Conservation (phyloP, 64 coral and sea anemone species). For the Hydrozoanthus tunicans region DNA sequence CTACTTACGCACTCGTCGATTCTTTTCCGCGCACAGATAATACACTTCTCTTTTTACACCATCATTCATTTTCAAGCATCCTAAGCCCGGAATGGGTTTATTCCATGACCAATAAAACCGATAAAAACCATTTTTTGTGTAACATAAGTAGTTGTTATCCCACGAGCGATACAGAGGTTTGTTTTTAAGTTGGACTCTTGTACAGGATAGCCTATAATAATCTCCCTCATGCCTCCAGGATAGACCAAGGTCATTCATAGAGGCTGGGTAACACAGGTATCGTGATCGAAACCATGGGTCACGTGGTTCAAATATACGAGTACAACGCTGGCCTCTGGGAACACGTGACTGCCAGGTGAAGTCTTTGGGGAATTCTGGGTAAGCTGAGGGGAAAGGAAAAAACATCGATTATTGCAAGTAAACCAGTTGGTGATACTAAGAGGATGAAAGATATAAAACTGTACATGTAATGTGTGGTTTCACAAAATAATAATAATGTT, state of each 20-base stretch:
- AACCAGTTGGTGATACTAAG: slow-evolving; percentile 48
- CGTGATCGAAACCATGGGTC: slow-evolving; percentile 19
- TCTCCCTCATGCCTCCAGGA: not conserved
- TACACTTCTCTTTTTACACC: not conserved
- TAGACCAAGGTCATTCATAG: slow-evolving; percentile 15
- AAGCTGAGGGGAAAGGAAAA: slow-evolving; percentile 22
- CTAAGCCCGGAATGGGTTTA: slow-evolving; percentile 19
- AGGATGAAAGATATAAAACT: not conserved
- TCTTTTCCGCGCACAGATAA: slow-evolving; percentile 54
- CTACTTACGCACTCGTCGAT: not conserved
- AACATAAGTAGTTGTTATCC: slow-evolving; percentile 58
- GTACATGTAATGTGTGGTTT: too few species aligned
- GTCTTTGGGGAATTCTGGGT: slow-evolving; percentile 64
- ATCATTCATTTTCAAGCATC: slow-evolving; percentile 20
- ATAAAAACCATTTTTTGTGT: slow-evolving; percentile 31
- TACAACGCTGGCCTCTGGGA: not conserved
- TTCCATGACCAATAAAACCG: slow-evolving; percentile 52
- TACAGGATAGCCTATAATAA: not conserved
- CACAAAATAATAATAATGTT: too few species aligned
- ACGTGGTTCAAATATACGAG: slow-evolving; percentile 10
- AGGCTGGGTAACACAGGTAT: slow-evolving; percentile 39
- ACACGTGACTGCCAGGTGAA: slow-evolving; percentile 34
- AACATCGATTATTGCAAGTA: not conserved
- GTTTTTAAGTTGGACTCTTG: not conserved
- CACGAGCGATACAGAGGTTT: not conserved